Conservation (phyloP, 2,797 vertebrate genomes). For the Dicrostonyx torquatus region DNA sequence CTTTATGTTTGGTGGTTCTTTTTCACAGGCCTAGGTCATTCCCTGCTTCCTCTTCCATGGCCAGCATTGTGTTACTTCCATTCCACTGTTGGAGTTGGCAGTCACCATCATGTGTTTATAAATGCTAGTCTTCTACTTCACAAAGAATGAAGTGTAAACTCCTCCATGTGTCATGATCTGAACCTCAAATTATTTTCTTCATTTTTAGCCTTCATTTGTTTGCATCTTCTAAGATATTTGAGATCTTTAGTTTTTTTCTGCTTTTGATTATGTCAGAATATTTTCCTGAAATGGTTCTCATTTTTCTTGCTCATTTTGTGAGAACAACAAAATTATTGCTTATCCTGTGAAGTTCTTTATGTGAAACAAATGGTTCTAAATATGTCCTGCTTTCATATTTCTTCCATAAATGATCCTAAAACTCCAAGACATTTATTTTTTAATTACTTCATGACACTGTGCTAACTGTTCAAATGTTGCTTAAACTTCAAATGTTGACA, state of each 20-base stretch:
- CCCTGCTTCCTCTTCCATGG: not conserved
- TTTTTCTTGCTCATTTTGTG: not conserved
- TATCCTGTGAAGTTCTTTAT: not conserved
- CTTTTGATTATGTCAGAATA: not conserved
- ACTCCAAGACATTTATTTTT: not conserved
- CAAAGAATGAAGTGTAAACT: not conserved
- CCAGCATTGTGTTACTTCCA: not conserved
- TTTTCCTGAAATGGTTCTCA: not conserved
- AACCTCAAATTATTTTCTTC: not conserved
- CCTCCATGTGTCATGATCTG: not conserved
- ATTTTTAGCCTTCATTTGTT: not conserved
- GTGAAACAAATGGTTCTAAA: not conserved
- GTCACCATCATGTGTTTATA: not conserved
- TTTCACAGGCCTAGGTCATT: not conserved
- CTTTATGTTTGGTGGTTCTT: not conserved
- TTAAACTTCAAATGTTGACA: not conserved
- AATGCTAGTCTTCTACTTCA: not conserved
- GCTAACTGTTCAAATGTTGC: not conserved
- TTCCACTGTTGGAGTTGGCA: not conserved
- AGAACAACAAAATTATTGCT: not conserved
- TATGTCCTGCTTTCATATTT: not conserved
- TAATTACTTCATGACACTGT: not conserved
- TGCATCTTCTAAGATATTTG: not conserved
- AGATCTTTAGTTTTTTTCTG: not conserved
- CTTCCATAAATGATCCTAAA: not conserved